Conservation (phyloP, 2,888 invertebrate genomes). For the Spicauda simplicius region DNA sequence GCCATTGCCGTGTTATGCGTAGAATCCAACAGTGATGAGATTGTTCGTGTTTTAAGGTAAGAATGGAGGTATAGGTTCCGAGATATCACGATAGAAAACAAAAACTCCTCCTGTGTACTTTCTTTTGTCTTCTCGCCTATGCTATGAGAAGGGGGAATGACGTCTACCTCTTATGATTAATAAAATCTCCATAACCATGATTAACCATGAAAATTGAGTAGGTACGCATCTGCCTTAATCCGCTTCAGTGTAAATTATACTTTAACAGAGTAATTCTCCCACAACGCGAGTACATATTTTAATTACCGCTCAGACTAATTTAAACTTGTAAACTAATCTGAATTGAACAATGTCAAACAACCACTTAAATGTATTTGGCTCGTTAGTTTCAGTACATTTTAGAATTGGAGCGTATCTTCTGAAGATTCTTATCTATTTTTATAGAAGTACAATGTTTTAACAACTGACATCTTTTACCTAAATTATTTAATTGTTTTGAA, state of each 20-base stretch:
- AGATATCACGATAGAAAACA: no score
- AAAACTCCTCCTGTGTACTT: no score
- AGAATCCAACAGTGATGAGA: no score
- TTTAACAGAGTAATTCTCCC: neutral
- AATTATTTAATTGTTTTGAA: neutral
- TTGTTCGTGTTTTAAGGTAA: no score
- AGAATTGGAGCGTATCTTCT: slow-evolving; percentile 4
- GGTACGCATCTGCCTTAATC: neutral
- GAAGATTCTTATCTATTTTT: neutral
- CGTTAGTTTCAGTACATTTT: slow-evolving; percentile 13
- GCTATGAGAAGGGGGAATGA: no score
- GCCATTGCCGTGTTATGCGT: no score
- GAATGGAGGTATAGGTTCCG: no score
- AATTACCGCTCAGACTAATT: slow-evolving; percentile 22
- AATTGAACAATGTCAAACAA: slow-evolving; percentile 16
- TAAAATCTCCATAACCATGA: no score
- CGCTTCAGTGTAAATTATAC: neutral
- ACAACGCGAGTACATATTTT: slow-evolving; percentile 10
- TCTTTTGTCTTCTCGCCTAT: no score
- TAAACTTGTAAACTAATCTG: slow-evolving; percentile 23
- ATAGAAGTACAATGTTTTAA: neutral
- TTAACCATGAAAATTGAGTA: neutral
- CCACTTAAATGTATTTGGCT: slow-evolving; percentile 10
- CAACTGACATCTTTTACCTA: neutral
- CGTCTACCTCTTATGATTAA: no score